Percentiles rank a stretch among this genome's conserved stretches.
These are phyloP conservation scores for Ianthella basta DNA, from an alignment of 37 sponge, comb jelly and placozoan genomes.

Conservation along the genomic window DNA sequence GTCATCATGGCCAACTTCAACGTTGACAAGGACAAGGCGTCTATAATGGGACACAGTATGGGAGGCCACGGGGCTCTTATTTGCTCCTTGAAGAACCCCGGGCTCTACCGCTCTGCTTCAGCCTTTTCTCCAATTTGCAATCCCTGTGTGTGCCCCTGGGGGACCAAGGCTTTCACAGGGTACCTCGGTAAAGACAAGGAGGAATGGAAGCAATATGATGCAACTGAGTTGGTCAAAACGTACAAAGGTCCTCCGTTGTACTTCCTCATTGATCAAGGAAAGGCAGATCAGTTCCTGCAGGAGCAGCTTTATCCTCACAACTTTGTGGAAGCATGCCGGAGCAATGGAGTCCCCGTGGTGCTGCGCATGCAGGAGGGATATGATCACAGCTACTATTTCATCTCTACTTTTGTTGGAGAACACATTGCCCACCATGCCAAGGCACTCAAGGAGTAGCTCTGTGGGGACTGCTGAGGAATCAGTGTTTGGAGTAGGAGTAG, in stretches of 20 bases:
- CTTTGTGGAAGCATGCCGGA: constrained; percentile 75
- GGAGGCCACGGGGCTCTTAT: constrained; percentile 99
- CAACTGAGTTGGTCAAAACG: constrained; percentile 77
- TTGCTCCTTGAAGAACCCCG: constrained; percentile 91
- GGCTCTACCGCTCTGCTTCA: constrained; percentile 83
- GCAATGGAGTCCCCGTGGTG: constrained; percentile 59
- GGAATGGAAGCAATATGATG: constrained; percentile 90
- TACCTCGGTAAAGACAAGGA: constrained; percentile 85
- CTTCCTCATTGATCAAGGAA: constrained; percentile 92
- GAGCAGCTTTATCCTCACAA: constrained; percentile 85
- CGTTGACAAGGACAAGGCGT: constrained; percentile 66
- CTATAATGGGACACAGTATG: constrained; percentile 98
- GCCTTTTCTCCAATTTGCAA: constrained; percentile 98
- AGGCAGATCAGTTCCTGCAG: constrained; percentile 65
- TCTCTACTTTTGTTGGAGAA: constrained; percentile 87
- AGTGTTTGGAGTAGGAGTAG: no score
- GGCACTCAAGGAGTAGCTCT: constrained; percentile 49
- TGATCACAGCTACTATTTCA: constrained; percentile 96
- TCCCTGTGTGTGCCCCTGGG: constrained; percentile 92
- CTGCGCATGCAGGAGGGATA: constrained; percentile 92
- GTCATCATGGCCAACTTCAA: constrained; percentile 78
- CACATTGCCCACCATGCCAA: constrained; percentile 92
- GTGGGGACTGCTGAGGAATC: no score
- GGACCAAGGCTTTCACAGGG: constrained; percentile 90
- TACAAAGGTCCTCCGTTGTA: constrained; percentile 83